A percentile compares a stretch with the other conserved stretches of the same genome.
phyloP scores from a whole-genome alignment of 2,888 invertebrate genomes.

The Criorhina ranunculi region DNA sequence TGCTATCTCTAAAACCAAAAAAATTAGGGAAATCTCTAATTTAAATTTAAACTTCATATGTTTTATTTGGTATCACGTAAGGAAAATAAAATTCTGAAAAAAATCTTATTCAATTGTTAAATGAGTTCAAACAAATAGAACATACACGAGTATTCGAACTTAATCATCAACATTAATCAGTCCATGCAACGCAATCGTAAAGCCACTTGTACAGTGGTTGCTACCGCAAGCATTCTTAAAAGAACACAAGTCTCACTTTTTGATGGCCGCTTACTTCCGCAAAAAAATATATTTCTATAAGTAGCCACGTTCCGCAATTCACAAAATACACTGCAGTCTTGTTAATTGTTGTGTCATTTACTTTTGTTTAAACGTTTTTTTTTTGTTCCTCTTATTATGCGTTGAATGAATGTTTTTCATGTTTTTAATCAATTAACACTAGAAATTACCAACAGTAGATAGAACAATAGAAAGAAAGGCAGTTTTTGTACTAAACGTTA shows the following conservation, averaged over 20 bases:
- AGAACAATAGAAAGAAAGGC: constrained; percentile 9
- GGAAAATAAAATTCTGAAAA: too few species aligned
- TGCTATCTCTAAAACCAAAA: too few species aligned
- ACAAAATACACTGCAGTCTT: constrained; percentile 25
- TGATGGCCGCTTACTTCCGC: constrained; percentile 55
- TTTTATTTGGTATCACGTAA: too few species aligned
- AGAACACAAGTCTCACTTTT: constrained; percentile 32
- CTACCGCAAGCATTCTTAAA: constrained; percentile 31
- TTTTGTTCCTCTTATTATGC: too few species aligned
- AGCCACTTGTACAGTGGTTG: not conserved
- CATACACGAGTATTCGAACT: too few species aligned
- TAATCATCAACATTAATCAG: constrained; percentile 25
- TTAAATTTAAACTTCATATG: too few species aligned
- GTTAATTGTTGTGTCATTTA: constrained; percentile 26
- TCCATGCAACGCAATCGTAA: constrained; percentile 14
- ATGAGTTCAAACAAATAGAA: not conserved
- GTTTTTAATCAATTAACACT: constrained; percentile 2
- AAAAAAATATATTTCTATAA: not conserved
- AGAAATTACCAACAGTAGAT: not conserved
- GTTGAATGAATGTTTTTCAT: constrained; percentile 11
- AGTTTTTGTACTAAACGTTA: constrained; percentile 51
- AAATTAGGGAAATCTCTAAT: too few species aligned
- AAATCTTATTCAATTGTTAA: not conserved
- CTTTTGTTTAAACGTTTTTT: constrained; percentile 11
- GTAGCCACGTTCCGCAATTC: constrained; percentile 44